These are phyloP conservation scores for Parthenolecanium corni DNA, from an alignment of 2,888 invertebrate species.

Conservation along the genomic window DNA sequence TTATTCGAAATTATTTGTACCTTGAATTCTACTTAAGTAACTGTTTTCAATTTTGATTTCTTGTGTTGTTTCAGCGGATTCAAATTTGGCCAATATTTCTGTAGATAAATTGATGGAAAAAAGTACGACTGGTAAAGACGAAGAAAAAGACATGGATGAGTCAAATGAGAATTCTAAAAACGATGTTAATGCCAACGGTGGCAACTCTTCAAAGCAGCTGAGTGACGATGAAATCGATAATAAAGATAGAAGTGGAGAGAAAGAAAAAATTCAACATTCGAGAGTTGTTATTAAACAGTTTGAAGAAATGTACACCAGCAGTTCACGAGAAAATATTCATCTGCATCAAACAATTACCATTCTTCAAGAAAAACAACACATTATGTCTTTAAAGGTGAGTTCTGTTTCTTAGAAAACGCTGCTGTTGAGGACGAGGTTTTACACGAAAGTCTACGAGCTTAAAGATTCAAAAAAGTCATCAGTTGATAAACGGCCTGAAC, in stretches of 20 bases:
- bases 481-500: not conserved
- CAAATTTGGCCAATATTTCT: no score
- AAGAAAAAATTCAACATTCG: conserved; percentile 8
- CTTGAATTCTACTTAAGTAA: no score
- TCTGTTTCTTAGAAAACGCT: conserved; percentile 7
- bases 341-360: conserved; percentile 84
- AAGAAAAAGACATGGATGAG: conserved; percentile 1
- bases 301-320: conserved; percentile 70
- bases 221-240: not conserved
- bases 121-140: no score
- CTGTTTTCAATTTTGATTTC: not conserved
- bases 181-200: not conserved
- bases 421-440: not conserved
- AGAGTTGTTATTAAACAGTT: conserved; percentile 67
- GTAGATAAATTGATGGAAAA: no score
- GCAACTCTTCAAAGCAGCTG: no score
- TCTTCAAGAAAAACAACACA: conserved; percentile 85
- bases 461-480: no score
- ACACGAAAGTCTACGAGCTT: no score
- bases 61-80: no score
- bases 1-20: not conserved
- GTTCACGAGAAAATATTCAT: conserved; percentile 80
- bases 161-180: not conserved
- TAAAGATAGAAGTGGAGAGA: not conserved
- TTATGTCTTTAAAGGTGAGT: conserved; percentile 64